phyloP scores from a whole-genome alignment of 2,797 vertebrate genomes.

The Cryptoblepharus egeriae region DNA sequence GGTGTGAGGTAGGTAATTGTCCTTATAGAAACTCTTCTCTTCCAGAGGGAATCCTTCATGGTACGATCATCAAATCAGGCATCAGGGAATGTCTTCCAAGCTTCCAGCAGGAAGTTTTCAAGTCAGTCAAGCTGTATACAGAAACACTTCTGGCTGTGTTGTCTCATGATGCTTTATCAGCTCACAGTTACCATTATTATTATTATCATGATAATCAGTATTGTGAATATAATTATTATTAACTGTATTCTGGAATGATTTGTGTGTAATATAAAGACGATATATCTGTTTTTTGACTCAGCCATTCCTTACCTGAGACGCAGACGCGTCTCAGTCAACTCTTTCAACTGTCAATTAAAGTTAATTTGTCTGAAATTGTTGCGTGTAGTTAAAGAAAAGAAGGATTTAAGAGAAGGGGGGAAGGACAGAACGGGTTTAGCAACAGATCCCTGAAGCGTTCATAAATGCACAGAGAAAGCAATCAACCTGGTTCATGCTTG shows the following conservation, averaged over 20 bases:
- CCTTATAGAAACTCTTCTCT: no score
- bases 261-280: background rate
- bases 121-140: no score
- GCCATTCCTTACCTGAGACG: background rate
- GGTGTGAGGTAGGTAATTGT: no score
- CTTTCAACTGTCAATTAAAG: background rate
- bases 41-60: no score
- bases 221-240: background rate
- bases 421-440: background rate
- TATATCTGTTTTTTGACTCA: background rate
- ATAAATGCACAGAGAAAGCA: conserved; percentile 12
- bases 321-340: no score
- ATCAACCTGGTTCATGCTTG: background rate
- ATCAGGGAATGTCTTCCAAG: no score
- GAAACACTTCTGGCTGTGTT: no score
- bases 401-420: background rate
- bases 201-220: no score
- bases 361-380: conserved; percentile 21
- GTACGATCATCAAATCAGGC: no score
- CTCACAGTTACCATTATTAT: no score
- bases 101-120: no score
- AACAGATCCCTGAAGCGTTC: background rate
- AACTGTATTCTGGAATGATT: background rate
- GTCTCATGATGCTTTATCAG: no score
- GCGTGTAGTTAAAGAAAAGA: background rate